Evolutionary conservation across 2,888 invertebrate genomes (phyloP).

Genomic region (Aproaerema taeniolella): DNA sequence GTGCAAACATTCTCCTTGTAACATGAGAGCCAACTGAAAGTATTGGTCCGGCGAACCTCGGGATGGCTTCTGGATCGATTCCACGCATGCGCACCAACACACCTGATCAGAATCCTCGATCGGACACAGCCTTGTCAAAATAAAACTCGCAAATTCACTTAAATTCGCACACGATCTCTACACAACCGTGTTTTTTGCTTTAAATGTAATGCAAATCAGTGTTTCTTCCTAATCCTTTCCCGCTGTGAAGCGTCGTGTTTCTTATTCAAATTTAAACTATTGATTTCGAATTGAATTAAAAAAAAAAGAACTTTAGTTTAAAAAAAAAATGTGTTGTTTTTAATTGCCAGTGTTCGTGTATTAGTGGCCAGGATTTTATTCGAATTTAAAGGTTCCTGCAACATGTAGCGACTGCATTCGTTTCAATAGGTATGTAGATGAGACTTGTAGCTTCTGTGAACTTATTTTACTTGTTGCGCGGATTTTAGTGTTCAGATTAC

Average conservation of each 20-base stretch:
- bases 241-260: background rate
- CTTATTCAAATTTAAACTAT: constrained; percentile 5
- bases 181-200: constrained; percentile 15
- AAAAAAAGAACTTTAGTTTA: constrained; percentile 21
- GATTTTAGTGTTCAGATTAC: constrained; percentile 45
- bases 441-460: constrained; percentile 49
- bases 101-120: constrained; percentile 60
- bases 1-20: too few species aligned
- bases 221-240: background rate
- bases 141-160: constrained; percentile 45
- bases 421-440: constrained; percentile 36
- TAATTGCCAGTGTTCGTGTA: constrained; percentile 33
- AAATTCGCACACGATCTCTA: constrained; percentile 36
- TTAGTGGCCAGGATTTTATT: constrained; percentile 33
- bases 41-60: constrained; percentile 19
- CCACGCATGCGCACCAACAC: constrained; percentile 51
- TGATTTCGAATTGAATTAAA: constrained; percentile 6
- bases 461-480: constrained; percentile 69
- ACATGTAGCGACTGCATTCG: constrained; percentile 51
- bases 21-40: too few species aligned
- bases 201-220: constrained; percentile 1
- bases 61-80: constrained; percentile 61
- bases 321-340: constrained; percentile 23
- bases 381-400: constrained; percentile 37
- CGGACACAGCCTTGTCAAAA: constrained; percentile 60